Evolutionary conservation across 2,797 vertebrate genomes (phyloP).

Genomic region (Cyprinella venusta): DNA sequence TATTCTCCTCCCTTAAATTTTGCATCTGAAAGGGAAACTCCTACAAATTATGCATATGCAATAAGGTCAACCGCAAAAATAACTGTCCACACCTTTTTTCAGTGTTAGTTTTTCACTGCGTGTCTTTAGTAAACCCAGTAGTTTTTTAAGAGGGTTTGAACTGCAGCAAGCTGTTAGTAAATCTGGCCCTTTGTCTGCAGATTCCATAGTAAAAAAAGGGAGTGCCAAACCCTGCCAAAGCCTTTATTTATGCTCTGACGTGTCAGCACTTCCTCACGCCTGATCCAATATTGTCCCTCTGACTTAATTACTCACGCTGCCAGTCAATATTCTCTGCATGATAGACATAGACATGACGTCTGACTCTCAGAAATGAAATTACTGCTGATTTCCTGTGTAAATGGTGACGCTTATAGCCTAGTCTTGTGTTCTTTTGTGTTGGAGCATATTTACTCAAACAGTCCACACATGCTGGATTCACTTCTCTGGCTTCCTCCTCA

Average conservation of each 20-base stretch:
- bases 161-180: too few relatives aligned
- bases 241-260: conserved; percentile 74
- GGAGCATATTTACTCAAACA: conserved; percentile 25
- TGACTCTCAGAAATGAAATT: conserved; percentile 52
- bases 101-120: too few relatives aligned
- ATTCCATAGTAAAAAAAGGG: conserved; percentile 66
- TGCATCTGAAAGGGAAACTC: too few relatives aligned
- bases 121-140: too few relatives aligned
- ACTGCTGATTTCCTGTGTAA: conserved; percentile 48
- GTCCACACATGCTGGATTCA: neutral
- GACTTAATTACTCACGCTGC: conserved; percentile 77
- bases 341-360: conserved; percentile 49
- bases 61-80: too few relatives aligned
- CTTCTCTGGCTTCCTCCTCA: neutral
- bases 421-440: conserved; percentile 40
- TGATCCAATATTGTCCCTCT: conserved; percentile 74
- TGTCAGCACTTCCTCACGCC: conserved; percentile 74
- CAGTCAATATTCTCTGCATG: conserved; percentile 58
- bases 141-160: too few relatives aligned
- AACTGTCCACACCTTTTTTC: too few relatives aligned
- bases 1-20: too few relatives aligned
- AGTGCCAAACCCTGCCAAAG: conserved; percentile 60
- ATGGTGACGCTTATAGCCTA: conserved; percentile 27
- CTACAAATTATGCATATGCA: too few relatives aligned
- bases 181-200: conserved; percentile 4